Evolutionary conservation across 2,797 vertebrate genomes (phyloP).

Genomic region (Carapus acus): DNA sequence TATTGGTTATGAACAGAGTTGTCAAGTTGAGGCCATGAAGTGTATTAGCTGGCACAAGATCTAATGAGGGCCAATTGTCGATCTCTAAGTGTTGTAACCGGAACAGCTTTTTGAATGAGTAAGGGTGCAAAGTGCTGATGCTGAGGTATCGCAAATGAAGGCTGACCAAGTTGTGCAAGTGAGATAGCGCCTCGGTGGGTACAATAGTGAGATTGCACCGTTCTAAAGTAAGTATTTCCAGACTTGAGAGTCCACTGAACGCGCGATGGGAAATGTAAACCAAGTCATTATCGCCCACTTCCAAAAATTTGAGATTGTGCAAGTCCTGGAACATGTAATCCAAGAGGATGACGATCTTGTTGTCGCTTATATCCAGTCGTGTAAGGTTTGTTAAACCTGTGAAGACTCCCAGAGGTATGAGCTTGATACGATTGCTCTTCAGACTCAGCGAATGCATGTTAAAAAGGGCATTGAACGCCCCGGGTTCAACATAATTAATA

Average conservation of each 20-base stretch:
- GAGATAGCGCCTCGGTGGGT: slow-evolving; percentile 95
- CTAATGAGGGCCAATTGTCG: slow-evolving; percentile 88
- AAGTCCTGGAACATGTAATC: slow-evolving; percentile 99
- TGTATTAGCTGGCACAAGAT: slow-evolving; percentile 85
- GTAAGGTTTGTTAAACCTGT: slow-evolving; percentile 92
- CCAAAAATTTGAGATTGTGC: slow-evolving; percentile 90
- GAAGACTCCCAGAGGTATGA: slow-evolving; percentile 94
- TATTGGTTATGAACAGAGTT: slow-evolving; percentile 89
- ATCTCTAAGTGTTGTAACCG: slow-evolving; percentile 90
- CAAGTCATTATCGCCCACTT: slow-evolving; percentile 97
- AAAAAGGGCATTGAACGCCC: slow-evolving; percentile 90
- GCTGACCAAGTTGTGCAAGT: slow-evolving; percentile 89
- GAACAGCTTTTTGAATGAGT: slow-evolving; percentile 96
- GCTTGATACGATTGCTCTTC: slow-evolving; percentile 96
- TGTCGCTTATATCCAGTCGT: slow-evolving; percentile 95
- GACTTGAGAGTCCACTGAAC: slow-evolving; percentile 89
- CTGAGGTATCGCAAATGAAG: slow-evolving; percentile 92
- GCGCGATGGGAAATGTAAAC: slow-evolving; percentile 98
- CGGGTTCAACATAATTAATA: slow-evolving; percentile 92
- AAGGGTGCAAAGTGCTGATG: slow-evolving; percentile 86
- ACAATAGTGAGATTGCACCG: slow-evolving; percentile 96
- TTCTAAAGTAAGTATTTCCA: slow-evolving; percentile 93
- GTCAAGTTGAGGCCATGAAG: slow-evolving; percentile 94
- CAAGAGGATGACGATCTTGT: slow-evolving; percentile 96
- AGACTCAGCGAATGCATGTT: slow-evolving; percentile 91